phyloP scores from a whole-genome alignment of 2,888 invertebrate genomes.

The Drosophila aldrichi region DNA sequence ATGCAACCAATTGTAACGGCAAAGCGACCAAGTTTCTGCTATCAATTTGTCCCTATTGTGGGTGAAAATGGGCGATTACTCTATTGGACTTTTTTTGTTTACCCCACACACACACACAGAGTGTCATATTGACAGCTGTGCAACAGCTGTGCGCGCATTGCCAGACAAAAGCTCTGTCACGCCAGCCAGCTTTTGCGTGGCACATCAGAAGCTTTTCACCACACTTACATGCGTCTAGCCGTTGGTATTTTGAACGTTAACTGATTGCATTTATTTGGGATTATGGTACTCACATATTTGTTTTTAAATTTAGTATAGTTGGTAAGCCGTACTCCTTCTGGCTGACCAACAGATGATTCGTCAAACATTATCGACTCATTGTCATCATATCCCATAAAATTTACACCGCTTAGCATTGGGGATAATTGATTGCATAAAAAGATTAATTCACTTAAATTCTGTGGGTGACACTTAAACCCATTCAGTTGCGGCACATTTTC shows the following conservation, averaged over 20 bases:
- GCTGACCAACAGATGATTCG: neutral
- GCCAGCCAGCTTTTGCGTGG: constrained; percentile 35
- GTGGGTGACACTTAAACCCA: neutral
- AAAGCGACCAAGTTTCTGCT: constrained; percentile 21
- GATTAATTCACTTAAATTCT: neutral
- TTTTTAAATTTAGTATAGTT: neutral
- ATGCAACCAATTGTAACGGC: constrained; percentile 18
- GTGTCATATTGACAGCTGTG: constrained; percentile 54
- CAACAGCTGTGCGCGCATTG: constrained; percentile 55
- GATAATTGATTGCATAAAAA: neutral
- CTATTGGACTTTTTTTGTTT: constrained; percentile 64
- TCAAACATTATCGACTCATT: neutral
- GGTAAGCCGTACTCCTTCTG: neutral
- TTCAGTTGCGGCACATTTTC: neutral
- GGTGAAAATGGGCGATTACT: constrained; percentile 51
- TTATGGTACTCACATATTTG: neutral
- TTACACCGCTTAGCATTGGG: too few relatives aligned
- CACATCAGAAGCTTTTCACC: constrained; percentile 23
- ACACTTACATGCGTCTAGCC: constrained; percentile 10
- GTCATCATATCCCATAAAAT: constrained; percentile 1
- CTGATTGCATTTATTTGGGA: neutral
- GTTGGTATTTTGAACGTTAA: constrained; percentile 31
- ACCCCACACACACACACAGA: constrained; percentile 37
- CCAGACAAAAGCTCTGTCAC: constrained; percentile 48
- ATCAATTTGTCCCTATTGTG: constrained; percentile 38